These are phyloP conservation scores for Xylota segnis DNA, from an alignment of 2,888 invertebrate species.

Conservation along the genomic window DNA sequence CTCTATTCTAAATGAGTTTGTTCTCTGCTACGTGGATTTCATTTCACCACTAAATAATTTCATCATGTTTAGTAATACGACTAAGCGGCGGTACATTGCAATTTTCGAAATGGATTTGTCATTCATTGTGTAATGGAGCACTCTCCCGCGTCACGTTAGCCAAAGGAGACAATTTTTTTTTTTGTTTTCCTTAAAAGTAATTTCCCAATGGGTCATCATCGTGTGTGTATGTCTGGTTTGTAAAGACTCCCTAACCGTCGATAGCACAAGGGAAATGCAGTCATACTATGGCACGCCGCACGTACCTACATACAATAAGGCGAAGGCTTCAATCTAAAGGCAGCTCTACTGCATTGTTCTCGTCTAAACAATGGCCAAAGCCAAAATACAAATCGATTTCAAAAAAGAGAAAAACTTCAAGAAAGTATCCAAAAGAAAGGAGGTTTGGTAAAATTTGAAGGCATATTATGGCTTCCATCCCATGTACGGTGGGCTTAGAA, in stretches of 20 bases:
- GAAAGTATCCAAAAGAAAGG: not conserved
- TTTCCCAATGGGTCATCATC: not conserved
- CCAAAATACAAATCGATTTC: constrained; percentile 6
- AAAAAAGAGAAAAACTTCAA: not conserved
- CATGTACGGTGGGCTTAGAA: not conserved
- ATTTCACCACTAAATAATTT: not conserved
- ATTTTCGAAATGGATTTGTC: not conserved
- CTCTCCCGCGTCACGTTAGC: not conserved
- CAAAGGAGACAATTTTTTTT: not conserved
- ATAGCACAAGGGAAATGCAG: not conserved
- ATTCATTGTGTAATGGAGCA: constrained; percentile 2
- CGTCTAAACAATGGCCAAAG: constrained; percentile 8
- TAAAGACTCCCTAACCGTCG: constrained; percentile 5
- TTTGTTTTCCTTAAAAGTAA: not conserved
- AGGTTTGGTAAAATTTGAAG: not conserved
- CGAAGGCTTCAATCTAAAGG: constrained; percentile 9
- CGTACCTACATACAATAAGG: not conserved
- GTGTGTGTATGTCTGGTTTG: not conserved
- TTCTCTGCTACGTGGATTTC: no score
- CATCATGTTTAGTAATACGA: not conserved
- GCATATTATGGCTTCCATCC: not conserved
- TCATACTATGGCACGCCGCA: not conserved
- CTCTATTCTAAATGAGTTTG: no score
- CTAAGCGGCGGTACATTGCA: not conserved
- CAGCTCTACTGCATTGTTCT: not conserved